A percentile compares a stretch with the other conserved stretches of the same genome.
These are phyloP conservation scores for Kobus ellipsiprymnus DNA, from an alignment of 2,113 vertebrate species.

Conservation along the genomic window DNA sequence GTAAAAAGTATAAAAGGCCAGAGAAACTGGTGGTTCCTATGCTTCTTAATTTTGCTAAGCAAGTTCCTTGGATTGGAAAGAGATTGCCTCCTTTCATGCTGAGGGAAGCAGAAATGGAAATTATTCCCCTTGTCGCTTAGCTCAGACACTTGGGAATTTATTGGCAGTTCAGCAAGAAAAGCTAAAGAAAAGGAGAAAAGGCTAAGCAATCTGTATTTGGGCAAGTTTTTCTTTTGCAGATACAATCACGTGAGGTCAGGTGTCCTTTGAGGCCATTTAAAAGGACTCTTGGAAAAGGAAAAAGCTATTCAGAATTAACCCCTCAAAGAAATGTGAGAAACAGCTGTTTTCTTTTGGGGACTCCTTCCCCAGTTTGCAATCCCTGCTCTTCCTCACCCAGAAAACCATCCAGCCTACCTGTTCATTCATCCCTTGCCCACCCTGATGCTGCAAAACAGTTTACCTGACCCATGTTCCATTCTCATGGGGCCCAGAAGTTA, in stretches of 20 bases:
- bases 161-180: constrained; percentile 40
- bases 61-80: constrained; percentile 44
- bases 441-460: not conserved
- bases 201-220: not conserved
- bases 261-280: not conserved
- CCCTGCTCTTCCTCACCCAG: not conserved
- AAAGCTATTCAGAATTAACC: not conserved
- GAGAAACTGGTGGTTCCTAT: not conserved
- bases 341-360: not conserved
- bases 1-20: not conserved
- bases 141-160: constrained; percentile 17
- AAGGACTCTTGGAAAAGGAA: not conserved
- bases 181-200: constrained; percentile 12
- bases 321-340: not conserved
- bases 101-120: constrained; percentile 53
- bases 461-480: not conserved
- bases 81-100: constrained; percentile 36
- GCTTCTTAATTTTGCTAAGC: not conserved
- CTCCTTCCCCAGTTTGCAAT: not conserved
- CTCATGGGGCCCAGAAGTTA: not conserved
- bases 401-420: not conserved
- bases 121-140: constrained; percentile 21
- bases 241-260: not conserved
- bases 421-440: not conserved
- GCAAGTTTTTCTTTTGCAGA: not conserved